Evolutionary conservation across 92 coral and sea anemone genomes (phyloP), one percentile per base, ranked within the genome.

Genomic region (Palythoa heliodiscus): DNA sequence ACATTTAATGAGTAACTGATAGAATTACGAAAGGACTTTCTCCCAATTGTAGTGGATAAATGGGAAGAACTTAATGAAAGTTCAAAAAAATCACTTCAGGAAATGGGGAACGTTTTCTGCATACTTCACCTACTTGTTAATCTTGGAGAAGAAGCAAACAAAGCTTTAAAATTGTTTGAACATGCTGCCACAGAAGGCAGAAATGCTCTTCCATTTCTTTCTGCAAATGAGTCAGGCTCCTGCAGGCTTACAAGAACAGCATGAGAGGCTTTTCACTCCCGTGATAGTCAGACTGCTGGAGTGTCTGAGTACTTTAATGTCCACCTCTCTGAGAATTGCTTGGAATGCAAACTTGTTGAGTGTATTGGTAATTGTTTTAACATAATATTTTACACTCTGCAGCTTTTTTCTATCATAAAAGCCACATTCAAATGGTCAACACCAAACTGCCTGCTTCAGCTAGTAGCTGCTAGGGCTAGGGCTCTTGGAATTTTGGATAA

Each of bases 81-180:
- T 63, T 63, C 11, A 63, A 63, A 63, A 63, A 63, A 63, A 19
- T 63, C 69, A 63, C 35, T 87, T 70, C 37, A 87, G 71, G 58
- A 87, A 78, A 87, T 87, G 89, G 85, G 89, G 53, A 87, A 87
- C 75, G 71, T 70, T 55, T 87, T 78, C 48, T 78, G 85, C 73
- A 86, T 78, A 86, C 50, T 81, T 12, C 85, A 64, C 24, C 80
- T 86, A 52, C 85, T 86, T 67, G 86, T 87, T 4, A 87, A 87
- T 68, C 76, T 87, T 39, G 89, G 72, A 22, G 67, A 87, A 38
- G 80, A 87, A 52, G 89, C 81, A 77, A 87, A 78, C 73, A 78
- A 87, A 54, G 79, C 78, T 70, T 66, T 78, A 66, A 87, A 87
- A 55, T 52, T 87, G 68, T 78, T 78, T 78, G 89, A 87, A 58